Conservation (phyloP, 2,888 invertebrate genomes). For the Drosophila tripunctata region DNA sequence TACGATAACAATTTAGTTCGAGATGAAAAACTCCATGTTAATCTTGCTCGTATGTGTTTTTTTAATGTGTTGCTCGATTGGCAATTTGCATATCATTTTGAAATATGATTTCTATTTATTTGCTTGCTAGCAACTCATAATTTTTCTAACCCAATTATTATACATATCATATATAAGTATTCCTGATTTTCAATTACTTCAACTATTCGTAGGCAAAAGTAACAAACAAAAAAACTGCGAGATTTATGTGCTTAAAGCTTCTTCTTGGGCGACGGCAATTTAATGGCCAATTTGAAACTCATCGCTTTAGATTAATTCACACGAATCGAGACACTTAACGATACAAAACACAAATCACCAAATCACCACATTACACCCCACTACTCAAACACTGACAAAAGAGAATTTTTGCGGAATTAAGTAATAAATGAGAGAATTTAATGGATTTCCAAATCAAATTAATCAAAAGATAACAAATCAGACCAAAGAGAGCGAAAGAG, state of each 20-base stretch:
- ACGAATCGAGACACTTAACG: conserved; percentile 6
- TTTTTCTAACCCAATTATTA: not conserved
- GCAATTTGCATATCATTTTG: conserved; percentile 41
- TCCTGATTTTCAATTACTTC: conserved; percentile 4
- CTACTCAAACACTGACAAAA: conserved; percentile 35
- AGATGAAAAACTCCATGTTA: conserved; percentile 25
- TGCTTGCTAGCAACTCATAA: conserved; percentile 16
- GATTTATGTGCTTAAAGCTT: conserved; percentile 19
- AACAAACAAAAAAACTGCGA: conserved; percentile 2
- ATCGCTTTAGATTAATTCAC: conserved; percentile 25
- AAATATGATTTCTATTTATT: conserved; percentile 7
- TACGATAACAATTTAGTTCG: conserved; percentile 53
- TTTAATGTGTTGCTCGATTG: conserved; percentile 70
- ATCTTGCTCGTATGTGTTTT: conserved; percentile 51
- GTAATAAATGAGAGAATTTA: conserved; percentile 34
- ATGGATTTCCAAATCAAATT: conserved; percentile 48
- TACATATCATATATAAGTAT: not conserved
- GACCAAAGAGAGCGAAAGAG: conserved; percentile 76
- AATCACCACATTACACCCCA: conserved; percentile 18
- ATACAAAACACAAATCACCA: conserved; percentile 16
- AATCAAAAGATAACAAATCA: conserved; percentile 34
- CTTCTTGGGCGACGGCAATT: conserved; percentile 18
- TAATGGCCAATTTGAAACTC: conserved; percentile 13
- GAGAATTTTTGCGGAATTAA: conserved; percentile 67
- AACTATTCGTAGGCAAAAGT: conserved; percentile 5